These are phyloP conservation scores for Pterocles gutturalis DNA, from an alignment of 2,113 vertebrate species.

Conservation along the genomic window DNA sequence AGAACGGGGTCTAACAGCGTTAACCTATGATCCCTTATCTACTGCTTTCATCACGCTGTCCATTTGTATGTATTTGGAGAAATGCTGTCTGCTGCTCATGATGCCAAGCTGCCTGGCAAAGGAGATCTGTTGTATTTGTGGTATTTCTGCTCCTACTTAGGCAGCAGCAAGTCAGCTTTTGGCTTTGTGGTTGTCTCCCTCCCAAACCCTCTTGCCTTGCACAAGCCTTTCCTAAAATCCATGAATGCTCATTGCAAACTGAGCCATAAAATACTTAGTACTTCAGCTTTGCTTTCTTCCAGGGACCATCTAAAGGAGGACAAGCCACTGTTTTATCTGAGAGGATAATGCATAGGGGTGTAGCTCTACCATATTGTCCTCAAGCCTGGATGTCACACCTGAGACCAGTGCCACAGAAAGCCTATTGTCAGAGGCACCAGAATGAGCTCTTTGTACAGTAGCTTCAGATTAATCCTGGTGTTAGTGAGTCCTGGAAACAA, in stretches of 20 bases:
- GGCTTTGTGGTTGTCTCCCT: neutral
- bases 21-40: neutral
- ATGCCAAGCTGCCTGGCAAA: neutral
- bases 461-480: neutral
- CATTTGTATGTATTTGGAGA: neutral
- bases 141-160: neutral
- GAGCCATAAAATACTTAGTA: neutral
- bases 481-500: neutral
- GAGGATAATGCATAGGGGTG: neutral
- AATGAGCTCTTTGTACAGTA: neutral
- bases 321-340: neutral
- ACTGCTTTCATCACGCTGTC: neutral
- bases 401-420: neutral
- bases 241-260: neutral
- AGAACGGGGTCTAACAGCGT: neutral
- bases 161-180: neutral
- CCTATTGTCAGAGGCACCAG: neutral
- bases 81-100: neutral
- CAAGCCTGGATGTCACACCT: neutral
- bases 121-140: neutral
- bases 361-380: neutral
- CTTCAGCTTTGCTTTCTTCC: neutral
- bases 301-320: neutral
- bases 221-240: neutral
- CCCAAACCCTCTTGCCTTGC: neutral